Percentiles rank a stretch among this genome's conserved stretches.
These are phyloP conservation scores for Formica aserva DNA, from an alignment of 2,888 invertebrate genomes.

Conservation along the genomic window DNA sequence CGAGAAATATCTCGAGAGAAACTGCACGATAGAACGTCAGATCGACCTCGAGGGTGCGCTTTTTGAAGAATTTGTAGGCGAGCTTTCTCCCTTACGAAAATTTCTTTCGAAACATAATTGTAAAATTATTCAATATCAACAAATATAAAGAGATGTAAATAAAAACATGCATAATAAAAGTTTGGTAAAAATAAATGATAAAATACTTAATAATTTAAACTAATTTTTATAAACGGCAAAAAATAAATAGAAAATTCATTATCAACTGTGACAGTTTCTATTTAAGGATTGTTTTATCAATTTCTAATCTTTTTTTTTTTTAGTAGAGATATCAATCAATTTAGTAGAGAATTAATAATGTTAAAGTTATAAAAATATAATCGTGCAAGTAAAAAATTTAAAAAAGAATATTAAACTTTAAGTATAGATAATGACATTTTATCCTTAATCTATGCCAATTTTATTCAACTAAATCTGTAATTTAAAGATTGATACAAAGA, in stretches of 20 bases:
- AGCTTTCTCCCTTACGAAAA: constrained; percentile 2
- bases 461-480: not conserved
- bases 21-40: constrained; percentile 48
- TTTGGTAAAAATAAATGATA: not conserved
- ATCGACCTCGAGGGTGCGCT: constrained; percentile 28
- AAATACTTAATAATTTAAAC: not conserved
- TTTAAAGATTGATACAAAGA: not conserved
- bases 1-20: constrained; percentile 51
- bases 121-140: not conserved
- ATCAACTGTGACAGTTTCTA: not conserved
- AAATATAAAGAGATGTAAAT: not conserved
- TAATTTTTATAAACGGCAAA: not conserved
- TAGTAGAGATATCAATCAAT: not conserved
- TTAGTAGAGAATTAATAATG: not conserved
- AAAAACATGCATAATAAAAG: not conserved
- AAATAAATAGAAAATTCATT: not conserved
- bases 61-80: constrained; percentile 34
- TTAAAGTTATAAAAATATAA: not conserved
- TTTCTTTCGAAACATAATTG: constrained; percentile 31
- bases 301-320: not conserved
- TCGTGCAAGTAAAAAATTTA: not conserved
- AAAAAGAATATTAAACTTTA: not conserved
- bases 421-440: not conserved
- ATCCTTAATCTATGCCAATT: not conserved
- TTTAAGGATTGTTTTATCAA: not conserved